Conservation (phyloP, 2,797 vertebrate species). For the Anabas testudineus region DNA sequence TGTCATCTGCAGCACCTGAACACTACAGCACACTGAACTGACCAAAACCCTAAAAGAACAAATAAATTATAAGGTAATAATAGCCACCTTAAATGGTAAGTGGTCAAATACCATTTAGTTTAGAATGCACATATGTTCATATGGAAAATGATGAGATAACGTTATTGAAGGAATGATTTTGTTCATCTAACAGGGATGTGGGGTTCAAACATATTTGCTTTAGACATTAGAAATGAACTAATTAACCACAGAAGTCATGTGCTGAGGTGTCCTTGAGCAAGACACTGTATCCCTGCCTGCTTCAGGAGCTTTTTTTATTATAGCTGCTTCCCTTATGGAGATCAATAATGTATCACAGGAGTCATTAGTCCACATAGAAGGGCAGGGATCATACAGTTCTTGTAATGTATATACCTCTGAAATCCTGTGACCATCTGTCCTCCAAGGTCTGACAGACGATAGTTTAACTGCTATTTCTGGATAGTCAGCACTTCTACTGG, state of each 20-base stretch:
- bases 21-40: not conserved
- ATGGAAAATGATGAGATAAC: not conserved
- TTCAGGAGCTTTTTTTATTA: constrained; percentile 40
- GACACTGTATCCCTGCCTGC: constrained; percentile 34
- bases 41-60: not conserved
- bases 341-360: constrained; percentile 76
- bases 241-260: constrained; percentile 12
- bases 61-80: too few relatives aligned
- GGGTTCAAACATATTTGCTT: not conserved
- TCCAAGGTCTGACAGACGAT: constrained; percentile 40
- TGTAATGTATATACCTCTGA: constrained; percentile 64
- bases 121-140: too few relatives aligned
- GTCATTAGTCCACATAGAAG: constrained; percentile 59
- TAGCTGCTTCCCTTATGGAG: constrained; percentile 54
- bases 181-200: not conserved
- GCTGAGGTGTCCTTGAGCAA: constrained; percentile 55
- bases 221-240: constrained; percentile 13
- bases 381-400: constrained; percentile 54
- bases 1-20: not conserved
- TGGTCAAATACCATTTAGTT: too few relatives aligned
- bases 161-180: not conserved
- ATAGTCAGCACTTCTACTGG: constrained; percentile 39
- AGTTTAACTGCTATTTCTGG: constrained; percentile 45
- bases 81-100: too few relatives aligned
- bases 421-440: constrained; percentile 45